Percentiles rank a stretch among this genome's conserved stretches.
Conservation (phyloP, 1,140 invertebrate genomes). For the Hycleus cichorii region DNA sequence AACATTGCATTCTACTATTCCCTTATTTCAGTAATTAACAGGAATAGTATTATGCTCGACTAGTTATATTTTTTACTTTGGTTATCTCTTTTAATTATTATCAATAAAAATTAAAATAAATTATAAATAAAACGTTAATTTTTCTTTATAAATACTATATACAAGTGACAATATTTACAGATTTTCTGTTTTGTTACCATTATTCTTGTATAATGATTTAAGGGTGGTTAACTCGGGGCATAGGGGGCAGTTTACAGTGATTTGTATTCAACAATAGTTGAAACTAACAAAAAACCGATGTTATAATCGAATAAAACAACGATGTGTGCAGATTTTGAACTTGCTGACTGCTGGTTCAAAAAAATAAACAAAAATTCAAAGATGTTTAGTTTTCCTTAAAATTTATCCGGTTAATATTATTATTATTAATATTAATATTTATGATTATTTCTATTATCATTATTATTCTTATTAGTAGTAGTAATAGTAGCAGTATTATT, state of each 20-base stretch:
- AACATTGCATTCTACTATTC: too few species aligned
- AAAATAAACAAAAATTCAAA: constrained; percentile 26
- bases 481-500: too few species aligned
- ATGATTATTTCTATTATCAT: too few species aligned
- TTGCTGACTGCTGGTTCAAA: constrained; percentile 38
- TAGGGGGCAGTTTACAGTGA: constrained; percentile 38
- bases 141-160: constrained; percentile 30
- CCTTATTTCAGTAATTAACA: too few species aligned
- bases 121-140: too few species aligned
- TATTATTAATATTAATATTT: too few species aligned
- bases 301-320: constrained; percentile 27
- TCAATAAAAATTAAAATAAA: too few species aligned
- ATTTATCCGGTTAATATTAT: constrained; percentile 32
- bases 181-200: neutral
- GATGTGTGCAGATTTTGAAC: constrained; percentile 38
- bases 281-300: constrained; percentile 22
- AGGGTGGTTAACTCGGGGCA: constrained; percentile 6
- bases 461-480: too few species aligned
- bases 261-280: constrained; percentile 1
- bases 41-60: too few species aligned
- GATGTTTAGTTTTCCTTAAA: constrained; percentile 29
- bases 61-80: too few species aligned
- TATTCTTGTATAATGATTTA: neutral
- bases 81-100: too few species aligned
- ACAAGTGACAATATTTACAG: constrained; percentile 32